Base-by-base conservation (phyloP, 1,140 invertebrate genomes). In the Cherax quadricarinatus region DNA sequence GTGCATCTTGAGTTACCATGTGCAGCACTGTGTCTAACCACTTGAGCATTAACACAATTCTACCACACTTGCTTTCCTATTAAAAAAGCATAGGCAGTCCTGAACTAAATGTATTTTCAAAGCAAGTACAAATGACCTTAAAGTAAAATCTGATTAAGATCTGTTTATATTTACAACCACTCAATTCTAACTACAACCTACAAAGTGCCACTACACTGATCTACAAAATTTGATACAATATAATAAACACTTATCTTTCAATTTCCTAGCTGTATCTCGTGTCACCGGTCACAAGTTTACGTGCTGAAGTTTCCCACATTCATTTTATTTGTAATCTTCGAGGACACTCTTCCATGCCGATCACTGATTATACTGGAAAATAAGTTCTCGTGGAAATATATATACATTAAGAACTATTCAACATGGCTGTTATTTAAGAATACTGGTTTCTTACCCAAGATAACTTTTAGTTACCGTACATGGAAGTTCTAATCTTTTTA, bases 341-440 rank as follows among this genome's bases (percentile, higher is more conserved):
- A 60, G 81, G 81, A 57, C 48, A 60, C 81, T 83, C 49, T 51
- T 83, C 81, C 81, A 60, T 83, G 81, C 16, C n/a, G 81, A 48
- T 83, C 81, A 30, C 48, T 83, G 81, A 57, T 83, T 83, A 48
- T 83, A 83, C 81, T 83, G 81, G 81, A 83, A 83, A 83, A 57
- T 83, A 83, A 83, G 81, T 83, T 83, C 18, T 83, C 57, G 81
- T 57, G 81, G 81, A 83, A 83, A 83, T 83, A 83, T 83, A 83
- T 83, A 83, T 83, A 83, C 81, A 83, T 83, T 83, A 83, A 83
- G 49, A 83, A 57, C 51, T 83, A 48, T 51, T 83, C 9, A 83
- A 57, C 81, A 83, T 30, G 21, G 53, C 57, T 60, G 48, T 57
- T 30, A 83, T 83, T 60, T 60, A 83, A 60, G 51, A 83, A 83